Percentiles rank a stretch among this genome's conserved stretches.
Evolutionary conservation across 2,113 vertebrate genomes (phyloP).

Genomic region (Tragelaphus buxtoni): DNA sequence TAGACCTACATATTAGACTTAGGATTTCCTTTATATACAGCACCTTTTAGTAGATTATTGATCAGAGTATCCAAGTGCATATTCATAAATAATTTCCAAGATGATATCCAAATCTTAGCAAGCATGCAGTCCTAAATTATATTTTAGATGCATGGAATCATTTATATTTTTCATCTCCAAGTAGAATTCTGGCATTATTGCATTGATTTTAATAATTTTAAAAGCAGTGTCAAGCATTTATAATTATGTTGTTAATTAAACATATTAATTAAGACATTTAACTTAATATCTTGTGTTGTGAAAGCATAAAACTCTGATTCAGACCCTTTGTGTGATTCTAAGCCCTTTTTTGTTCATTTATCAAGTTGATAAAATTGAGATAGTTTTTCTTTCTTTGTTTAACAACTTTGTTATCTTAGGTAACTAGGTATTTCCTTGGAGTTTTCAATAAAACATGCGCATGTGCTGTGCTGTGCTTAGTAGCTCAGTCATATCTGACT

Average conservation of each 20-base stretch:
- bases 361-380: background rate
- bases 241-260: background rate
- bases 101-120: conserved; percentile 1
- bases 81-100: conserved; percentile 27
- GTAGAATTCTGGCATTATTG: background rate
- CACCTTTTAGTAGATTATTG: conserved; percentile 38
- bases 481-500: fast-evolving
- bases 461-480: background rate
- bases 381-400: background rate
- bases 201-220: background rate
- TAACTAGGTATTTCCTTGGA: background rate
- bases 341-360: background rate
- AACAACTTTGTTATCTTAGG: background rate
- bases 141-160: background rate
- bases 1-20: background rate
- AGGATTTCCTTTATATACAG: background rate
- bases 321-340: background rate
- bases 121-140: background rate
- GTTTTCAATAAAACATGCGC: background rate
- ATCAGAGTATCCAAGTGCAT: background rate
- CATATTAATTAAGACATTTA: background rate
- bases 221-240: background rate
- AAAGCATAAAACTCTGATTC: background rate
- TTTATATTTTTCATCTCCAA: background rate
- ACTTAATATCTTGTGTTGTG: background rate